Percentiles rank a stretch among this genome's conserved stretches.
Evolutionary conservation across 2,113 vertebrate genomes (phyloP).

Genomic region (Tachycineta bicolor): DNA sequence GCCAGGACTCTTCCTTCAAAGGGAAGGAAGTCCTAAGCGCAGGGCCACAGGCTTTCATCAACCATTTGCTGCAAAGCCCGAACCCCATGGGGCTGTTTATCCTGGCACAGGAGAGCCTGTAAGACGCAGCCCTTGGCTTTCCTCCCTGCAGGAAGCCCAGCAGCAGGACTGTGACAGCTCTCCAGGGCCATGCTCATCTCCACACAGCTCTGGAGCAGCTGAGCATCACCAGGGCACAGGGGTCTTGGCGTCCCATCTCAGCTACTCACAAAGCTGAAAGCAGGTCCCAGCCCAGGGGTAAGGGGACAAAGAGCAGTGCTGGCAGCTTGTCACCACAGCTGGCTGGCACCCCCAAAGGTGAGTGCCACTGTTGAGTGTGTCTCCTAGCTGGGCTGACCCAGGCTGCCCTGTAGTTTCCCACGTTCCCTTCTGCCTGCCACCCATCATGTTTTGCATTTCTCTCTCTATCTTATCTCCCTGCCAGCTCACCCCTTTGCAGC

Average conservation of each 20-base stretch:
- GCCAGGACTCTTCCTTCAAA: neutral
- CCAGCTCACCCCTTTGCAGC: slow-evolving; percentile 26
- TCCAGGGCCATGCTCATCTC: neutral
- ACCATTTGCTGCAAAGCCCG: neutral
- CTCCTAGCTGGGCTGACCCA: neutral
- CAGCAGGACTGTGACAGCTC: neutral
- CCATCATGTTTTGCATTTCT: slow-evolving; percentile 68
- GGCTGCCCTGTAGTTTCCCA: neutral
- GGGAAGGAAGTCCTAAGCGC: neutral
- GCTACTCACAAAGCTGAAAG: neutral
- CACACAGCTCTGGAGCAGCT: neutral
- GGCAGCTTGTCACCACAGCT: neutral
- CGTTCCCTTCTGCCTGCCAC: neutral
- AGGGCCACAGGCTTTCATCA: neutral
- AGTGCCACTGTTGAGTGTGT: neutral
- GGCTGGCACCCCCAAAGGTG: neutral
- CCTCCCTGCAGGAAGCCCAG: neutral
- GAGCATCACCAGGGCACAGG: neutral
- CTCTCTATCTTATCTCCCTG: slow-evolving; percentile 38
- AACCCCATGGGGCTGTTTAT: slow-evolving; percentile 17
- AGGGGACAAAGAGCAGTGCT: fast-evolving
- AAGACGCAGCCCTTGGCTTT: neutral
- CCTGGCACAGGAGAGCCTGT: neutral
- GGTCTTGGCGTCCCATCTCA: neutral
- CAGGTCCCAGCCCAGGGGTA: neutral